These are phyloP conservation scores for Pandemis heparana DNA, from an alignment of 2,888 invertebrate genomes.

Conservation along the genomic window DNA sequence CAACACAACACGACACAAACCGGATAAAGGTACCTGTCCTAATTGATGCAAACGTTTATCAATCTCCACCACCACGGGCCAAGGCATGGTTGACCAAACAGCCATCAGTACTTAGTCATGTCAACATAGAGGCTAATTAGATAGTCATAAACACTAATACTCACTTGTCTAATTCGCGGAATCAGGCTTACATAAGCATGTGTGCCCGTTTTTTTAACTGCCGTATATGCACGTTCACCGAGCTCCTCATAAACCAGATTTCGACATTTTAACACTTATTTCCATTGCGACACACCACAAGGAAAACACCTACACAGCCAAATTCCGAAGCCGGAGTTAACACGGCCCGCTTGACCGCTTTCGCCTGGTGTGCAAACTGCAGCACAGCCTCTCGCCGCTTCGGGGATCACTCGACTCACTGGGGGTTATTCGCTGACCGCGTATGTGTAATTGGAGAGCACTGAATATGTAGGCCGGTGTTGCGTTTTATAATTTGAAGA, in stretches of 20 bases:
- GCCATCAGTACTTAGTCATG: conserved; percentile 17
- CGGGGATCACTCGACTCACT: conserved; percentile 48
- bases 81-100: not conserved
- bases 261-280: conserved; percentile 82
- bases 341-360: conserved; percentile 71
- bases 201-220: conserved; percentile 74
- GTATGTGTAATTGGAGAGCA: conserved; percentile 12
- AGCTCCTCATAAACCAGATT: conserved; percentile 79
- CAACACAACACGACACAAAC: conserved; percentile 13
- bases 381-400: conserved; percentile 47
- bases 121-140: conserved; percentile 35
- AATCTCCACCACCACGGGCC: conserved; percentile 8
- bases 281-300: conserved; percentile 79
- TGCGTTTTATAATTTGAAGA: not conserved
- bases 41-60: conserved; percentile 23
- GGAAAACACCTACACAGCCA: conserved; percentile 76
- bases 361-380: conserved; percentile 70
- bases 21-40: conserved; percentile 24
- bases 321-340: conserved; percentile 65
- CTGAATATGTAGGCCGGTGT: conserved; percentile 2
- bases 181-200: conserved; percentile 80
- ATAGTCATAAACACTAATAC: conserved; percentile 54
- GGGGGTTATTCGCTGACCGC: conserved; percentile 11
- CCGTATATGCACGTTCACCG: conserved; percentile 69
- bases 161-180: conserved; percentile 70